A percentile compares a stretch with the other conserved stretches of the same genome.
phyloP scores from a whole-genome alignment of 2,888 invertebrate species.

The Ophion ventricosus region DNA sequence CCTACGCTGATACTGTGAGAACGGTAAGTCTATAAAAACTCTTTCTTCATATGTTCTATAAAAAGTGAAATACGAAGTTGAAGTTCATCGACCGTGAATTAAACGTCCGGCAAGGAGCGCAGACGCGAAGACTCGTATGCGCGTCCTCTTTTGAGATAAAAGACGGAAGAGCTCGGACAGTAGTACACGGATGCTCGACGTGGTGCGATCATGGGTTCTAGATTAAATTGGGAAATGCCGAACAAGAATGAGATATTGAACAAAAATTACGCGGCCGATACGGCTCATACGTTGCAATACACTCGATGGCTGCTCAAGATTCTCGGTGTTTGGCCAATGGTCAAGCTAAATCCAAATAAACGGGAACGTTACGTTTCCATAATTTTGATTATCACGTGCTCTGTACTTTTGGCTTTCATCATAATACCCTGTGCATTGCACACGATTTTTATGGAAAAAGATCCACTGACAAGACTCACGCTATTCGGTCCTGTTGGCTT shows the following conservation, averaged over 20 bases:
- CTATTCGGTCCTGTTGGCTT: slow-evolving; percentile 60
- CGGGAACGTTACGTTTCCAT: too few species aligned
- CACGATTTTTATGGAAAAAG: too few species aligned
- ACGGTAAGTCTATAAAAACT: background rate
- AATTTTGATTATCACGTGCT: too few species aligned
- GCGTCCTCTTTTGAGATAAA: background rate
- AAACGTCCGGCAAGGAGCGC: background rate
- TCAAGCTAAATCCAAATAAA: too few species aligned
- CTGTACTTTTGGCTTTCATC: too few species aligned
- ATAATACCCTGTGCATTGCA: too few species aligned
- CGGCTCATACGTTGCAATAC: slow-evolving; percentile 49
- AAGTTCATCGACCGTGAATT: too few species aligned
- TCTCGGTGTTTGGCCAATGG: slow-evolving; percentile 63
- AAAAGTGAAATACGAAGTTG: background rate
- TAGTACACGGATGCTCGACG: background rate
- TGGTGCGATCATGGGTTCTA: slow-evolving; percentile 2
- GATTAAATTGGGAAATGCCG: background rate
- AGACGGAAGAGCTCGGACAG: background rate
- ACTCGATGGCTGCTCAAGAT: slow-evolving; percentile 52
- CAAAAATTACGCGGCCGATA: slow-evolving; percentile 40
- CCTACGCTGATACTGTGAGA: too few species aligned
- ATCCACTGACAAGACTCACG: background rate
- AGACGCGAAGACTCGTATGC: background rate
- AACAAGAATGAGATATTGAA: slow-evolving; percentile 9
- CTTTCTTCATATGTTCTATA: background rate